Evolutionary conservation across 92 coral and sea anemone species (phyloP).

Genomic region (Porites lobata): DNA sequence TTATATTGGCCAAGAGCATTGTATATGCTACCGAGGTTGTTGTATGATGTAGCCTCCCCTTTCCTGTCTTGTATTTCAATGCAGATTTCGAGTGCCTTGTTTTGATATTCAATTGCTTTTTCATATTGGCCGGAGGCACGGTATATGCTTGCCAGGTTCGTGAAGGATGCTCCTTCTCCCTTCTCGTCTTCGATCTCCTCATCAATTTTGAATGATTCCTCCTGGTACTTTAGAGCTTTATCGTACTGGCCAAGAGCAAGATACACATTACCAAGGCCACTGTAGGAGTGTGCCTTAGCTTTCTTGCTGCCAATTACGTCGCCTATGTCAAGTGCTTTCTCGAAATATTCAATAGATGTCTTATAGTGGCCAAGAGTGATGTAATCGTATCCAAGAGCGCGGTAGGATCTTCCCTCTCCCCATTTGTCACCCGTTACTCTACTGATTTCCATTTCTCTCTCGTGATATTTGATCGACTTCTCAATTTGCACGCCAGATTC

Average conservation of each 20-base stretch:
- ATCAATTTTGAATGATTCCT: constrained; percentile 20
- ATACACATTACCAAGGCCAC: constrained; percentile 28
- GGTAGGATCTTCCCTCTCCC: background rate
- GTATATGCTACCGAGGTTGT: constrained; percentile 26
- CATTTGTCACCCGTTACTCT: constrained; percentile 11
- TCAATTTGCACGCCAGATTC: constrained; percentile 4
- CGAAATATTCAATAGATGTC: constrained; percentile 24
- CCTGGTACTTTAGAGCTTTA: constrained; percentile 9
- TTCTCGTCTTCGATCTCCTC: background rate
- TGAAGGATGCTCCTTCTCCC: constrained; percentile 7
- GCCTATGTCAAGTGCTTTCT: constrained; percentile 34
- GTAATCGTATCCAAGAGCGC: constrained; percentile 8
- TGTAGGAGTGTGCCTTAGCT: background rate
- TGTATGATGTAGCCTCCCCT: constrained; percentile 19
- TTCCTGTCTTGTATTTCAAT: constrained; percentile 10
- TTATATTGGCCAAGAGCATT: constrained; percentile 41
- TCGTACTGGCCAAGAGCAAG: constrained; percentile 22
- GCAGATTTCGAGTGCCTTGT: constrained; percentile 30
- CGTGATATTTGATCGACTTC: constrained; percentile 16
- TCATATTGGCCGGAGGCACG: constrained; percentile 19
- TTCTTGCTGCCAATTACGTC: constrained; percentile 9
- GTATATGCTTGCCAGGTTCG: constrained; percentile 12
- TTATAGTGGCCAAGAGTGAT: constrained; percentile 23
- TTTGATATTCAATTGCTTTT: constrained; percentile 21
- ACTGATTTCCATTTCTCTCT: constrained; percentile 34